phyloP scores from a whole-genome alignment of 2,113 vertebrate genomes.

The Chlorodrepanis virens region DNA sequence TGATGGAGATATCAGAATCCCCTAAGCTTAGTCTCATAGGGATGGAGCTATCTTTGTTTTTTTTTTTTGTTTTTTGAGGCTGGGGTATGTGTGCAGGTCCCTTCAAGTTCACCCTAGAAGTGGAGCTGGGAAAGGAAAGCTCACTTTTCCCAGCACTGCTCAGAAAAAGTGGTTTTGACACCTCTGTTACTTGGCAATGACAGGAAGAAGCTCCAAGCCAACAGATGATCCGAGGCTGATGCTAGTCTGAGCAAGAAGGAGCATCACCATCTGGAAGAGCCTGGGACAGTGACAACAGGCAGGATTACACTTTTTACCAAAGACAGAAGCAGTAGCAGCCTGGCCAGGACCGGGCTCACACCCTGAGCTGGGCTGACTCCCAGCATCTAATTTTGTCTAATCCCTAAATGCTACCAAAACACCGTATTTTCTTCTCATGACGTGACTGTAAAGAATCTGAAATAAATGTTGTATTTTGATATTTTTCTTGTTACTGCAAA shows the following conservation, averaged over 20 bases:
- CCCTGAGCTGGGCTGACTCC: not conserved
- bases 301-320: not conserved
- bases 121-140: not conserved
- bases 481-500: not conserved
- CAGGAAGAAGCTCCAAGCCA: not conserved
- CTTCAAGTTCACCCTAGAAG: not conserved
- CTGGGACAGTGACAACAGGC: not conserved
- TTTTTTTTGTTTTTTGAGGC: not conserved
- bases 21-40: not conserved
- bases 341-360: not conserved
- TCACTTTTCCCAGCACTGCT: not conserved
- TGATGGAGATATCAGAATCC: not conserved
- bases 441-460: not conserved
- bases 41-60: not conserved
- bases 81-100: not conserved
- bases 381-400: slow-evolving; percentile 1
- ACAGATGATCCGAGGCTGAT: not conserved
- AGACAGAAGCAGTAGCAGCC: not conserved
- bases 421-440: not conserved
- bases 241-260: not conserved
- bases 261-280: not conserved
- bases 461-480: not conserved
- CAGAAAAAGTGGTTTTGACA: not conserved
- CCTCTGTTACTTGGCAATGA: not conserved
- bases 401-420: not conserved